Evolutionary conservation across 2,888 invertebrate genomes (phyloP).

Genomic region (Lasioglossum morio): DNA sequence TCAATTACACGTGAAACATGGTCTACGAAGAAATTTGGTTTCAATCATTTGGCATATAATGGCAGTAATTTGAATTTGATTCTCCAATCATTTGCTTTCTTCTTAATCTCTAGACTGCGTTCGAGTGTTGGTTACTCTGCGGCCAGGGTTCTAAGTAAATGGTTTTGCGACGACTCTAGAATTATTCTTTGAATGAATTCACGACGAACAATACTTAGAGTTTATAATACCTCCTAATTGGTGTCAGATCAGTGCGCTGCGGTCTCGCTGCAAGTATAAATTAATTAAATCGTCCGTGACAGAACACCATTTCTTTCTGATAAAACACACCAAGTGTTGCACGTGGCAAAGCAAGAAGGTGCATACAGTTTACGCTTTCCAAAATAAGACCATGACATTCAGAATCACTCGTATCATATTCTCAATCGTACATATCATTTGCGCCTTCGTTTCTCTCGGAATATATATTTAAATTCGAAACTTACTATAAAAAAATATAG

Average conservation of each 20-base stretch:
- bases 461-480: not conserved
- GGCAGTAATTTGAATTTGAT: slow-evolving; percentile 74
- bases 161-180: slow-evolving; percentile 60
- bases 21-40: slow-evolving; percentile 39
- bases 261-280: slow-evolving; percentile 84
- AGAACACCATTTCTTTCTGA: slow-evolving; percentile 53
- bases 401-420: slow-evolving; percentile 22
- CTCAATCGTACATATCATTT: not conserved
- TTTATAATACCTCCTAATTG: slow-evolving; percentile 82
- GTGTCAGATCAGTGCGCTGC: slow-evolving; percentile 84
- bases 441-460: not conserved
- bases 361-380: slow-evolving; percentile 53
- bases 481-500: not conserved
- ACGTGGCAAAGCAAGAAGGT: slow-evolving; percentile 46
- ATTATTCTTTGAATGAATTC: slow-evolving; percentile 62
- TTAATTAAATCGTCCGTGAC: slow-evolving; percentile 74
- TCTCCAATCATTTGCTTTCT: slow-evolving; percentile 54
- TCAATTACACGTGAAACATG: slow-evolving; percentile 28
- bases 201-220: slow-evolving; percentile 77
- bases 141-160: slow-evolving; percentile 40
- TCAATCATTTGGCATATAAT: slow-evolving; percentile 76
- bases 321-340: slow-evolving; percentile 61
- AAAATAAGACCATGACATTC: slow-evolving; percentile 25
- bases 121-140: slow-evolving; percentile 38
- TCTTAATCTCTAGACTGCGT: slow-evolving; percentile 32